A percentile compares a stretch with the other conserved stretches of the same genome.
phyloP scores from a whole-genome alignment of 2,888 invertebrate species.

The Callimorpha dominula region DNA sequence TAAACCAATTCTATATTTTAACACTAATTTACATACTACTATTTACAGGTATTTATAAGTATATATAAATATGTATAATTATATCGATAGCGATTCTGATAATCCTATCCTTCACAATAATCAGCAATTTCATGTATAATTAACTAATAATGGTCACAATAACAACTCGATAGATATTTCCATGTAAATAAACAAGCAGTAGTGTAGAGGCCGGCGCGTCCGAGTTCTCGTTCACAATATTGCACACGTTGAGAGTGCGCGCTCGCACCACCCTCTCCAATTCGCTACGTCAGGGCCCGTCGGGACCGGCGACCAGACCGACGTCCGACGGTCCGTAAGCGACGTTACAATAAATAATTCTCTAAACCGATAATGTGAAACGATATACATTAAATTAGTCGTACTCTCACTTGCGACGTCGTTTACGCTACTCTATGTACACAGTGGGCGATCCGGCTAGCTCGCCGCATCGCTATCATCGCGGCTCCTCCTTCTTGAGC shows the following conservation, averaged over 20 bases:
- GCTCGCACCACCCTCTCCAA: constrained; percentile 49
- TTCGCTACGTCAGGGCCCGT: constrained; percentile 50
- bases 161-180: constrained; percentile 86
- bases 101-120: constrained; percentile 82
- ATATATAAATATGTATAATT: constrained; percentile 87
- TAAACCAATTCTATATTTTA: constrained; percentile 86
- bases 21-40: constrained; percentile 85
- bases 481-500: constrained; percentile 87
- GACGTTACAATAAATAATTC: constrained; percentile 83
- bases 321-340: constrained; percentile 60
- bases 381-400: constrained; percentile 71
- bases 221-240: constrained; percentile 73
- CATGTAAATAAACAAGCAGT: constrained; percentile 86
- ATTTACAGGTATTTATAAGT: constrained; percentile 87
- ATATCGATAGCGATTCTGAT: constrained; percentile 83
- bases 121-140: constrained; percentile 85
- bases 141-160: constrained; percentile 87
- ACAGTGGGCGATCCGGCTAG: constrained; percentile 55
- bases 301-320: constrained; percentile 24
- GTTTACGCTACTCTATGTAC: constrained; percentile 62
- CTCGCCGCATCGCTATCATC: constrained; percentile 75
- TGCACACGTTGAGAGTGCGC: constrained; percentile 76
- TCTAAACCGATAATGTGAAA: constrained; percentile 81
- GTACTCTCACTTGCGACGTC: constrained; percentile 72
- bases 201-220: constrained; percentile 73